phyloP scores from a whole-genome alignment of 2,888 invertebrate genomes.

The Cephus spinipes region DNA sequence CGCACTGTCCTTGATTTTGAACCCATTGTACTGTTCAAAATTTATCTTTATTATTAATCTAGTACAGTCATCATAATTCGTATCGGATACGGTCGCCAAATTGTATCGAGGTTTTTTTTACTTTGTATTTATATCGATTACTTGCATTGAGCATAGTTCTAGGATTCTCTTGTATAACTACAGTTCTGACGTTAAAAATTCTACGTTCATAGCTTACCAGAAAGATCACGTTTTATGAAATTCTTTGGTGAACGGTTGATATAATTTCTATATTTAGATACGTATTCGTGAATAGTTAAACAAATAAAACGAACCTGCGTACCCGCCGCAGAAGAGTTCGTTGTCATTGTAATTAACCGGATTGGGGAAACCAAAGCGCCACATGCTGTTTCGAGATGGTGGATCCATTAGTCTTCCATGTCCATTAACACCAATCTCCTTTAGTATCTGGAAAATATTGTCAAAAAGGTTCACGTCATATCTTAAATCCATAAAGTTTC shows the following conservation, averaged over 20 bases:
- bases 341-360: conserved; percentile 96
- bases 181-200: not conserved
- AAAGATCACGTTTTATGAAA: not conserved
- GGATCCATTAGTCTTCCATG: conserved; percentile 94
- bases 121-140: not conserved
- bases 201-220: not conserved
- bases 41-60: not conserved
- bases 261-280: not conserved
- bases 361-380: conserved; percentile 94
- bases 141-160: not conserved
- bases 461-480: not conserved
- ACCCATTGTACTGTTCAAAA: conserved; percentile 81
- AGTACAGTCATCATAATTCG: not conserved
- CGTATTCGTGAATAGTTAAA: not conserved
- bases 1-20: conserved; percentile 87
- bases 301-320: conserved; percentile 73
- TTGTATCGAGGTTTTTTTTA: not conserved
- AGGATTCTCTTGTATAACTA: not conserved
- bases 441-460: conserved; percentile 4
- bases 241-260: not conserved
- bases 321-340: conserved; percentile 93
- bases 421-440: conserved; percentile 70
- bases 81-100: not conserved
- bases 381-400: conserved; percentile 93
- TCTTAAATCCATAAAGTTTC: not conserved